phyloP scores from a whole-genome alignment of 2,113 vertebrate genomes.

The Fregetta grallaria region DNA sequence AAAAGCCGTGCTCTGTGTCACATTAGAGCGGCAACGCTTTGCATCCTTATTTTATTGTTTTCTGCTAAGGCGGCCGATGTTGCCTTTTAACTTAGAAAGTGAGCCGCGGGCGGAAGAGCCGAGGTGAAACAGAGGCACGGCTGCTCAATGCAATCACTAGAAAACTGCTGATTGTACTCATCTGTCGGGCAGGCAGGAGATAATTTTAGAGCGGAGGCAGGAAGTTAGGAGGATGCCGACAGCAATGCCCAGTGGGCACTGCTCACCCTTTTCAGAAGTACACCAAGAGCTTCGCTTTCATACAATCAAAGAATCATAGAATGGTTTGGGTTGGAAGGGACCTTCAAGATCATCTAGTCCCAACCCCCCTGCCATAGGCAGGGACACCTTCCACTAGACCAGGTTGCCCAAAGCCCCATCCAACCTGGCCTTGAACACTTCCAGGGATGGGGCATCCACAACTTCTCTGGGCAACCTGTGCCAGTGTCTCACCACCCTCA shows the following conservation, averaged over 20 bases:
- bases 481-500: background rate
- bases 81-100: background rate
- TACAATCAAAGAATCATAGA: background rate
- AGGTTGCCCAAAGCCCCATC: background rate
- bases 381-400: background rate
- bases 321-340: background rate
- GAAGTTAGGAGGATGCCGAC: background rate
- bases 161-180: background rate
- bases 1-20: background rate
- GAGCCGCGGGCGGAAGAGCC: background rate
- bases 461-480: background rate
- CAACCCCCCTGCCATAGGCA: background rate
- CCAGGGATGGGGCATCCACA: background rate
- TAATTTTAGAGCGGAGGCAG: background rate
- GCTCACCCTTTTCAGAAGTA: background rate
- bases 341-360: background rate
- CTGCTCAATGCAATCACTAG: background rate
- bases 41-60: background rate
- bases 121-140: background rate
- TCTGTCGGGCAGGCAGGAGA: background rate
- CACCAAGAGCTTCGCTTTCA: background rate
- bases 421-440: background rate
- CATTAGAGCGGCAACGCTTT: accelerated
- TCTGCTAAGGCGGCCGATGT: background rate
- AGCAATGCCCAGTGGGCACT: background rate